Base-by-base conservation (phyloP, 2,797 vertebrate species). In the Tarsius wallacei region DNA sequence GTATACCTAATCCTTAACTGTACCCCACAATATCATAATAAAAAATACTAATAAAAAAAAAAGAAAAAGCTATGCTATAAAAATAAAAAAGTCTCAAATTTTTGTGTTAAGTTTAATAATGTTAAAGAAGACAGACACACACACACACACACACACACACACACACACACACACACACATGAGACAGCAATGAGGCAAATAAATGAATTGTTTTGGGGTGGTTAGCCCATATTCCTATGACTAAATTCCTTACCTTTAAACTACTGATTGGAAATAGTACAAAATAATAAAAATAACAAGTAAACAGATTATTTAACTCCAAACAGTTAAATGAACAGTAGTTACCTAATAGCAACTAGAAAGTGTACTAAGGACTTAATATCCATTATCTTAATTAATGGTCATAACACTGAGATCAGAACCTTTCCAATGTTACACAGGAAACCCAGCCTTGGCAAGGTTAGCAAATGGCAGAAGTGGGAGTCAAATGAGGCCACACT, bases 211-310 rank as follows among this genome's bases (percentile, higher is more conserved):
- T 74, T 89, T 68, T 13, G 1, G 15, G 61, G 28, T 31, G 78
- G 17, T 33, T 53, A 13, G 31, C 14, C 17, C 64, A 26, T 26
- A 78, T 12, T 87, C 2, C 28, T 74, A 4, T 85, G 59, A 90
- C 11, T 42, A 87, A 55, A 86, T 57, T 91, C 7, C 3, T 90
- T 61, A 84, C 71, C 76, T 94, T 66, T 88, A 93, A 96, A 74
- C 21, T 83, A 85, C 14, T 85, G 12, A 76, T 10, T 87, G 57
- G 10, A 91, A 94, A 93, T 31, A 71, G 6, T 90, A 33, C 9
- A 70, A 85, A 90, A 83, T 33, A 71, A 47, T 24, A 87, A 63
- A 36, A 90, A 80, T 61, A 83, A 85, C 3, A 84, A 70, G 31
- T 15, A 22, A 93, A n/a, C 26, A 85, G 53, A 63, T 55, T 84